phyloP scores from a whole-genome alignment of 2,797 vertebrate species.

The Peromyscus attwateri region DNA sequence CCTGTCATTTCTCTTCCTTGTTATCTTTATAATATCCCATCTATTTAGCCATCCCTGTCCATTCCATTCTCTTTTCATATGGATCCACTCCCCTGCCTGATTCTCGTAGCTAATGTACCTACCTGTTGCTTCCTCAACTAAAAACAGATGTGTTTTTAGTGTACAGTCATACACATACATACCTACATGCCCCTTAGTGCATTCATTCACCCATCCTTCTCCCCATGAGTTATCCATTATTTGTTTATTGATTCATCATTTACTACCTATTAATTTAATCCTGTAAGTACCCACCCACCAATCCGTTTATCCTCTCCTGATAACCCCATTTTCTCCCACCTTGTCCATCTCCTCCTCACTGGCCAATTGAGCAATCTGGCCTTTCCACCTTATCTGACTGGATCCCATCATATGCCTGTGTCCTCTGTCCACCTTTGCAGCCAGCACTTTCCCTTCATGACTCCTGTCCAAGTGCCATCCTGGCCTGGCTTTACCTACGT shows the following conservation, averaged over 20 bases:
- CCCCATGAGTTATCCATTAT: neutral
- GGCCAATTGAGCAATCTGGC: neutral
- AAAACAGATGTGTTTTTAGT: neutral
- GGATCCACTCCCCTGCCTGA: neutral
- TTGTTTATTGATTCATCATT: neutral
- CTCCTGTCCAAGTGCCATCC: neutral
- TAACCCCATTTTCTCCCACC: neutral
- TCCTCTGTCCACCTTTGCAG: neutral
- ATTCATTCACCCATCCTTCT: neutral
- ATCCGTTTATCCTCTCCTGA: neutral
- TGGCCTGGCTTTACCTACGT: neutral
- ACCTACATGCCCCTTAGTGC: neutral
- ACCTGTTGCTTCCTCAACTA: slow-evolving; percentile 4
- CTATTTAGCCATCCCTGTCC: neutral
- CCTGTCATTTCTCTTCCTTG: neutral
- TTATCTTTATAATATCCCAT: neutral
- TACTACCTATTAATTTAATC: neutral
- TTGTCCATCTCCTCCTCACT: neutral
- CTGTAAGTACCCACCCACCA: neutral
- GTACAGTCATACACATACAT: neutral
- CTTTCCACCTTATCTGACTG: neutral
- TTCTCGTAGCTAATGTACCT: neutral
- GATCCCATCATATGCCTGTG: neutral
- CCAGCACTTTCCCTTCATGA: neutral
- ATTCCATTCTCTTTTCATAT: neutral